These are phyloP conservation scores for Poecilobothrus nobilitatus DNA, from an alignment of 2,888 invertebrate genomes.

Conservation along the genomic window DNA sequence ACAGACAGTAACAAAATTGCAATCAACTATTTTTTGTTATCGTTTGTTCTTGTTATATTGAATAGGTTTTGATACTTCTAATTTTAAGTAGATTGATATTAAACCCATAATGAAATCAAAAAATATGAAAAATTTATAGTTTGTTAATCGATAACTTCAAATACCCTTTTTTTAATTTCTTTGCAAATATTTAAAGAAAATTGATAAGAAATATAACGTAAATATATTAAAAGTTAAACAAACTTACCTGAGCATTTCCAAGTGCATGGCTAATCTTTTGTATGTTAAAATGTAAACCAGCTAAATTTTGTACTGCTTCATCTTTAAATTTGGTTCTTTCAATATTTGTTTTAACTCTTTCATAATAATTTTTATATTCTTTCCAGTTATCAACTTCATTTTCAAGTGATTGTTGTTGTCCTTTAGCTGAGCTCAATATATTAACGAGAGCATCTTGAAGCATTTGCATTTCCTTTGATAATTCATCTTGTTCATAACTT, in stretches of 20 bases:
- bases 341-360: conserved; percentile 67
- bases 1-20: no score
- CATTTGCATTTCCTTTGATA: conserved; percentile 72
- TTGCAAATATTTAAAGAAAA: background rate
- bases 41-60: no score
- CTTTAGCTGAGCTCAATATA: conserved; percentile 73
- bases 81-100: no score
- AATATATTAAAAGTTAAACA: conserved; percentile 1
- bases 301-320: conserved; percentile 69
- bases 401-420: conserved; percentile 68
- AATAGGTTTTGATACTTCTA: no score
- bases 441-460: conserved; percentile 74
- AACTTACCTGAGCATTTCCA: conserved; percentile 63
- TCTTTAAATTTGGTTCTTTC: conserved; percentile 68
- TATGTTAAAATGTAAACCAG: conserved; percentile 72
- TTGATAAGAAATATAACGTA: background rate
- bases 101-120: no score
- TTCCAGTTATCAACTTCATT: conserved; percentile 79
- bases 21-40: no score
- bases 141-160: no score
- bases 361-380: conserved; percentile 68
- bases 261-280: conserved; percentile 70
- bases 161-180: background rate
- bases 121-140: no score
- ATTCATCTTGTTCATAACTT: conserved; percentile 70